Evolutionary conservation across 1,140 invertebrate species (phyloP).

Genomic region (Trichoplusia ni): DNA sequence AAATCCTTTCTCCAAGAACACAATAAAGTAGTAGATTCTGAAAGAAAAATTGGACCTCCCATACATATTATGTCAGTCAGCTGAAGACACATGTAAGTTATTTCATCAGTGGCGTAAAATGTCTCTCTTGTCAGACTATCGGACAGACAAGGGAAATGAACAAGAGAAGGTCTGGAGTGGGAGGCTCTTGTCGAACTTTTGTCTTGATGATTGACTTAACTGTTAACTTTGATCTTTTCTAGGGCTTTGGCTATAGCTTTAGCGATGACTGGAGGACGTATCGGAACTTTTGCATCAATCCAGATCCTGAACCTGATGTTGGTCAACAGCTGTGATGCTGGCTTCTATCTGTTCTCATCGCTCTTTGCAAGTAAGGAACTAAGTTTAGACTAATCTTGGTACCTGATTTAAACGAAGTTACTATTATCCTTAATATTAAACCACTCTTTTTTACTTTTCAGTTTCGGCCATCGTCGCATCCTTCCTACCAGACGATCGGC

Average conservation of each 20-base stretch:
- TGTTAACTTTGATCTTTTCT: constrained; percentile 26
- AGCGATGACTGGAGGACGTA: constrained; percentile 48
- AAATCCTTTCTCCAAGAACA: no score
- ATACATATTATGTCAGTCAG: no score
- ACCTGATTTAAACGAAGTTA: background rate
- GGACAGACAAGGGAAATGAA: no score
- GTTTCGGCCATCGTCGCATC: constrained; percentile 48
- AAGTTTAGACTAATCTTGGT: background rate
- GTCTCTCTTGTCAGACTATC: no score
- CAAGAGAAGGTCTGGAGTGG: no score
- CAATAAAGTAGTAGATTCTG: no score
- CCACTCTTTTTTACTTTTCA: constrained; percentile 34
- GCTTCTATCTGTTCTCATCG: constrained; percentile 57
- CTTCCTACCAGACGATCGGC: constrained; percentile 47
- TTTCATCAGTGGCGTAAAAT: no score
- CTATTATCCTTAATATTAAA: background rate
- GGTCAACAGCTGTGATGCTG: constrained; percentile 50
- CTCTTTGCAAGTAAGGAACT: constrained; percentile 56
- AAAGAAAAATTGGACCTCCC: no score
- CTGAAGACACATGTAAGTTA: no score
- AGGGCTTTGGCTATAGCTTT: constrained; percentile 60
- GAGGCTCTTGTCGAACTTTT: no score
- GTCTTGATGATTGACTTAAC: no score
- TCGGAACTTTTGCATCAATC: constrained; percentile 50
- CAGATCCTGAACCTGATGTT: constrained; percentile 61